Evolutionary conservation across 2,797 vertebrate species (phyloP).

Genomic region (Jordanella pulchra): DNA sequence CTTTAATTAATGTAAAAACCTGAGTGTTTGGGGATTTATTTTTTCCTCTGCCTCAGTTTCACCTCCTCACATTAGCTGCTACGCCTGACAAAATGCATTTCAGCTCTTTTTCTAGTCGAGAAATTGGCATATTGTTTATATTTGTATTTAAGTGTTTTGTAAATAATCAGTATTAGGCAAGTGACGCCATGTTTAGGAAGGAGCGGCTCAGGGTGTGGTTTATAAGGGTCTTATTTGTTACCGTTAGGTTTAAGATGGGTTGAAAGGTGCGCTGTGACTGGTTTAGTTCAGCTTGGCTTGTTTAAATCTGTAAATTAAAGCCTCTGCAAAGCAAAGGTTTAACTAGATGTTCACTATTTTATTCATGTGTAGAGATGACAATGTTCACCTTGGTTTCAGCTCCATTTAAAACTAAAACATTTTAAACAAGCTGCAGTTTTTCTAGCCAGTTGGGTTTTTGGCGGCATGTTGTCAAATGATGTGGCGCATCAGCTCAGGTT

Average conservation of each 20-base stretch:
- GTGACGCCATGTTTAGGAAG: slow-evolving; percentile 61
- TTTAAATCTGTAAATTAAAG: slow-evolving; percentile 20
- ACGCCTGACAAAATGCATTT: slow-evolving; percentile 60
- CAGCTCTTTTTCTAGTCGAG: slow-evolving; percentile 62
- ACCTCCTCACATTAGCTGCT: slow-evolving; percentile 56
- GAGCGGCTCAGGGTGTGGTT: slow-evolving; percentile 46
- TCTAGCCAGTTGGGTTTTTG: slow-evolving; percentile 18
- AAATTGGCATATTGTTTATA: slow-evolving; percentile 66
- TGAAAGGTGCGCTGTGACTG: slow-evolving; percentile 34
- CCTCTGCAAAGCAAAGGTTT: slow-evolving; percentile 26
- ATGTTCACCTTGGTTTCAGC: slow-evolving; percentile 13
- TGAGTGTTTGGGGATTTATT: slow-evolving; percentile 13
- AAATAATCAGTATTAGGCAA: slow-evolving; percentile 86
- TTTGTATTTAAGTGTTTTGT: slow-evolving; percentile 84
- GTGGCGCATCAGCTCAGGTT: slow-evolving; percentile 40
- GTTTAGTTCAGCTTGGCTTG: slow-evolving; percentile 23
- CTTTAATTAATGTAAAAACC: slow-evolving; percentile 37
- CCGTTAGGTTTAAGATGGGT: slow-evolving; percentile 28
- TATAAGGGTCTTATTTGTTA: slow-evolving; percentile 52
- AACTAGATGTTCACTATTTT: slow-evolving; percentile 18
- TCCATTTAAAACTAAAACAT: background rate
- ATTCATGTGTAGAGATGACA: background rate
- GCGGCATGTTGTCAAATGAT: slow-evolving; percentile 11
- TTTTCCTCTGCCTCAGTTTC: background rate
- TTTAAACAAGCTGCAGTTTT: slow-evolving; percentile 11